These are phyloP conservation scores for Gobiocypris rarus DNA, from an alignment of 2,113 vertebrate species.

Conservation along the genomic window DNA sequence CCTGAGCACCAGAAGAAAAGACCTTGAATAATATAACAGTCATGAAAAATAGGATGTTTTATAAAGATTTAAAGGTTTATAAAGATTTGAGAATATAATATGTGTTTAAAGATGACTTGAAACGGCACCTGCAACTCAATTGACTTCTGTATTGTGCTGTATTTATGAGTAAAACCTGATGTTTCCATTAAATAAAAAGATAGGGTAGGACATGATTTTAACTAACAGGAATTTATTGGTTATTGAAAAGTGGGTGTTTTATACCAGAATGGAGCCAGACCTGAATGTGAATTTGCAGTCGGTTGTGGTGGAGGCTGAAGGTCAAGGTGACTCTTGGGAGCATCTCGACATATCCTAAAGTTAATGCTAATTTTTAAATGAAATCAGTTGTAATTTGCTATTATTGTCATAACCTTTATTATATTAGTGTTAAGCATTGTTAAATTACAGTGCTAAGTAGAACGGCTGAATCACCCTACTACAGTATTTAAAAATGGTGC, in stretches of 20 bases:
- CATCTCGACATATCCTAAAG: neutral
- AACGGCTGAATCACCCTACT: too few species aligned
- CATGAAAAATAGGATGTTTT: slow-evolving; percentile 11
- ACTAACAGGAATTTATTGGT: neutral
- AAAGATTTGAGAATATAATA: slow-evolving; percentile 3
- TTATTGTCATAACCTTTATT: neutral
- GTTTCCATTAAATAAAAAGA: too few species aligned
- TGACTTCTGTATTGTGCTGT: neutral
- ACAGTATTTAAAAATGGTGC: too few species aligned
- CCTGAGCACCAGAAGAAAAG: slow-evolving; percentile 17
- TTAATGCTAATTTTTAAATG: neutral
- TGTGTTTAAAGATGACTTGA: neutral
- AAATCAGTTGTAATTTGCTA: neutral
- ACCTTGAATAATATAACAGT: neutral
- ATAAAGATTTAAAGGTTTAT: neutral
- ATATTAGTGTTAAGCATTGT: neutral
- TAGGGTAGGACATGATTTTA: too few species aligned
- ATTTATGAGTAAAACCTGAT: neutral
- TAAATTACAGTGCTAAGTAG: too few species aligned
- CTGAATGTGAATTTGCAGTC: neutral
- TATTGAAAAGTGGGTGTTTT: neutral
- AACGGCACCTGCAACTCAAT: neutral
- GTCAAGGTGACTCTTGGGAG: neutral
- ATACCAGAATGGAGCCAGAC: neutral
- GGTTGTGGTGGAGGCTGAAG: neutral